Evolutionary conservation across 2,113 vertebrate species (phyloP).

Genomic region (Canis aureus): DNA sequence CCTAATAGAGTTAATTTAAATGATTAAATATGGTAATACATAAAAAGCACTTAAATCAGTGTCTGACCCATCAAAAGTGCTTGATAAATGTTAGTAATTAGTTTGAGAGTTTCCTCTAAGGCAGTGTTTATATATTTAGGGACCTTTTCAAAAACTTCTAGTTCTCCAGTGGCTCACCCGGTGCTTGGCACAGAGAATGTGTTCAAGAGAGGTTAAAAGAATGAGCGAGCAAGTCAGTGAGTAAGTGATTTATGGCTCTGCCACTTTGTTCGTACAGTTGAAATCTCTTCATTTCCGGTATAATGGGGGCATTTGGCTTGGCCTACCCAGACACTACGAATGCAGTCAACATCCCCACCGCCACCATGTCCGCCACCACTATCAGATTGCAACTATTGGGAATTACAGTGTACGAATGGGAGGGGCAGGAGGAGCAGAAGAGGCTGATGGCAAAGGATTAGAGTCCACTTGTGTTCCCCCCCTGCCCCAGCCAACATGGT

Average conservation of each 20-base stretch:
- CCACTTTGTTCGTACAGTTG: background rate
- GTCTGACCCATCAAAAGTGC: conserved; percentile 30
- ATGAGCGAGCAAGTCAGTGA: background rate
- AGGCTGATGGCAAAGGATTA: background rate
- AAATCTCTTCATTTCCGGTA: background rate
- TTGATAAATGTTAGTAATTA: conserved; percentile 66
- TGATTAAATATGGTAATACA: conserved; percentile 57
- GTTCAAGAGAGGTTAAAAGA: background rate
- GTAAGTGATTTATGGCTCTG: background rate
- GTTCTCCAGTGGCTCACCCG: background rate
- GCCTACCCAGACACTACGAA: background rate
- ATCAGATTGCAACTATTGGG: background rate
- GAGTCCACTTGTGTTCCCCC: background rate
- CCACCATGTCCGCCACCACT: background rate
- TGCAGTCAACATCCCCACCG: background rate
- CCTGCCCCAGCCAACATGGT: conserved; percentile 25
- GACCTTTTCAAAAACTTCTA: background rate
- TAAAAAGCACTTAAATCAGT: conserved; percentile 59
- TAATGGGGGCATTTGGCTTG: background rate
- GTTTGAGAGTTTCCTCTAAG: conserved; percentile 43
- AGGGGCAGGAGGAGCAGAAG: background rate
- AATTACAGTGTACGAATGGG: background rate
- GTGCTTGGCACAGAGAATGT: background rate
- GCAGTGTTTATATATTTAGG: conserved; percentile 59
- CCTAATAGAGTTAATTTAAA: conserved; percentile 3